Conservation (phyloP, 2,113 vertebrate genomes). For the Actinemys pallida region DNA sequence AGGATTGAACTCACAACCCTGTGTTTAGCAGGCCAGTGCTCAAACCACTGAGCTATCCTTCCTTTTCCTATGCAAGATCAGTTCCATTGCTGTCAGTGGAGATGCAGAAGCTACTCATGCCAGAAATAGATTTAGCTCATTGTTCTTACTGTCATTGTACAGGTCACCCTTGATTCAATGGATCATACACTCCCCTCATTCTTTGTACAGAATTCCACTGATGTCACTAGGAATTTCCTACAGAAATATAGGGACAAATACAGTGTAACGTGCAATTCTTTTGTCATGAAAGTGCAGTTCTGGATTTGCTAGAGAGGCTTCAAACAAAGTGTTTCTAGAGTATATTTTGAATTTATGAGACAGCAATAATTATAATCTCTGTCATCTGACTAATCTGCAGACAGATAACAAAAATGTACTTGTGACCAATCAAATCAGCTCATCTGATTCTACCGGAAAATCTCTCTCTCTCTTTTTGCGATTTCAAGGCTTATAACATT, state of each 20-base stretch:
- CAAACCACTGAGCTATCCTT: too few relatives aligned
- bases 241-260: neutral
- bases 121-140: neutral
- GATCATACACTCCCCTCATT: neutral
- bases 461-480: neutral
- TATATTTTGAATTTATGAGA: neutral
- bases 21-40: too few relatives aligned
- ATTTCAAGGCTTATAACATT: neutral
- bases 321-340: neutral
- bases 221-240: neutral
- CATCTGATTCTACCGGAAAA: neutral
- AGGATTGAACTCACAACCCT: too few relatives aligned
- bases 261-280: accelerated
- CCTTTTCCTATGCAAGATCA: neutral
- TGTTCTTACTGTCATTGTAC: neutral
- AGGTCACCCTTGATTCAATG: neutral
- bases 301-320: neutral
- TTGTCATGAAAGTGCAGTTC: neutral
- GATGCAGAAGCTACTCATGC: neutral
- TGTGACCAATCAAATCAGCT: neutral
- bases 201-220: neutral
- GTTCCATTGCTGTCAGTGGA: neutral
- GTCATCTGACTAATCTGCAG: neutral
- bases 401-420: neutral
- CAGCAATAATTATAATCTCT: neutral